A percentile compares a stretch with the other conserved stretches of the same genome.
Evolutionary conservation across 2,797 vertebrate genomes (phyloP).

Genomic region (Columba guinea): DNA sequence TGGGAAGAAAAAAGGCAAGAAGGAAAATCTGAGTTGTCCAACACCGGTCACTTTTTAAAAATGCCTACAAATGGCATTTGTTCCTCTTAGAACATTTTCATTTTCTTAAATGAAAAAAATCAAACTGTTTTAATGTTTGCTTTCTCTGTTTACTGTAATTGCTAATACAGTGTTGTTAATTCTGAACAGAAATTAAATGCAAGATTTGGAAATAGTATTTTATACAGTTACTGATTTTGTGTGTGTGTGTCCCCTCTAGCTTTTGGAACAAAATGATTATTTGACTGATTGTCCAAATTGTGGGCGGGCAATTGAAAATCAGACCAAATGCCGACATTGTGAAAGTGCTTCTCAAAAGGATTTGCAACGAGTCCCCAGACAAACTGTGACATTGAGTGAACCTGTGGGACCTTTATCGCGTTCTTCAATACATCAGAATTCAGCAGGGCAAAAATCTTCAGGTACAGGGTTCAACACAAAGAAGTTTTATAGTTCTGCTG

Average conservation of each 20-base stretch:
- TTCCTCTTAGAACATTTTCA: neutral
- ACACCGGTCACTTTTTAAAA: accelerated
- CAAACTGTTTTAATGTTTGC: neutral
- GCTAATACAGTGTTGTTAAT: neutral
- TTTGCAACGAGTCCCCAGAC: slow-evolving; percentile 76
- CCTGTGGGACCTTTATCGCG: slow-evolving; percentile 79
- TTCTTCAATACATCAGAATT: slow-evolving; percentile 84
- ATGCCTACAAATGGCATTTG: neutral
- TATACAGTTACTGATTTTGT: neutral
- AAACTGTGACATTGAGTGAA: slow-evolving; percentile 68
- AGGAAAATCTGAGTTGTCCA: neutral
- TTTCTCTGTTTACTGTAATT: neutral
- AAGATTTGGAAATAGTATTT: neutral
- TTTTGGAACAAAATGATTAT: slow-evolving; percentile 76
- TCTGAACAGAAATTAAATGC: neutral
- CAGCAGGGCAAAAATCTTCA: slow-evolving; percentile 78
- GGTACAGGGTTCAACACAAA: slow-evolving; percentile 78
- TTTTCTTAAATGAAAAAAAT: neutral
- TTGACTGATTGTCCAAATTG: slow-evolving; percentile 81
- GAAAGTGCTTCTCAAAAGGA: slow-evolving; percentile 73
- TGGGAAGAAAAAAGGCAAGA: neutral
- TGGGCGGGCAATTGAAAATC: slow-evolving; percentile 80
- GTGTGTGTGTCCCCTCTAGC: slow-evolving; percentile 58
- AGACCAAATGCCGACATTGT: slow-evolving; percentile 83
- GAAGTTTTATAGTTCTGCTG: slow-evolving; percentile 83